Base-by-base conservation (phyloP, 2,797 vertebrate species). In the Premnoplex brunnescens region DNA sequence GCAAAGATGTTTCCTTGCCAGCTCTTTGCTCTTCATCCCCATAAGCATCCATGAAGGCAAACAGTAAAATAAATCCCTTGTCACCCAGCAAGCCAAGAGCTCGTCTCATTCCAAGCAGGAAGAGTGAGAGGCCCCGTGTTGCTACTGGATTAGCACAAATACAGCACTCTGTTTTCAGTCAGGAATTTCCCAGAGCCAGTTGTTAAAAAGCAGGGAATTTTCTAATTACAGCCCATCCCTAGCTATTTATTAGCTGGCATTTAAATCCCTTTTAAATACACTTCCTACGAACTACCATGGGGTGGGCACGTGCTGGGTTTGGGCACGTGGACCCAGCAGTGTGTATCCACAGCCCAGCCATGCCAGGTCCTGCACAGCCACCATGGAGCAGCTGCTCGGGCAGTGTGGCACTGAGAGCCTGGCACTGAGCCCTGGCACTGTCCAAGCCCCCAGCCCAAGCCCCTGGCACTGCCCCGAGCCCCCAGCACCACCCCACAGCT, bases 281-380 rank as follows among this genome's bases (percentile, higher is more conserved):
- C 58, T 68, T 72, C 78, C 69, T 60, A 5, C 4, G 0, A 34
- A 49, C 46, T 6, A 3, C 2, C 18, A 1, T 0, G 10, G 54
- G 32, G 58, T 10, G 60, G 89, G 84, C 69, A 52, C 37, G 1
- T n/a, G 24, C 89, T 7, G 63, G 77, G 26, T 30, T 13, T 12
- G 74, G 11, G 59, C 88, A 39, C 26, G 5, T 4, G 24, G 69
- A 12, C 26, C 34, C 1, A 0, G 26, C 13, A 1, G 0, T 14
- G 56, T 0, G 1, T 11, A 3, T 7, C 22, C 11, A 3, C 3
- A 6, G 63, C 55, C 58, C 0, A n/a, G 78, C 66, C 6, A 20
- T 9, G 82, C 49, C 4, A 4, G 49, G 37, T 16, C 32, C 58
- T 4, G 58, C 30, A 1, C 12, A 14, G 20, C 36, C 37, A 7